These are phyloP conservation scores for Peromyscus nudipes DNA, from an alignment of 2,797 vertebrate genomes.

Conservation along the genomic window DNA sequence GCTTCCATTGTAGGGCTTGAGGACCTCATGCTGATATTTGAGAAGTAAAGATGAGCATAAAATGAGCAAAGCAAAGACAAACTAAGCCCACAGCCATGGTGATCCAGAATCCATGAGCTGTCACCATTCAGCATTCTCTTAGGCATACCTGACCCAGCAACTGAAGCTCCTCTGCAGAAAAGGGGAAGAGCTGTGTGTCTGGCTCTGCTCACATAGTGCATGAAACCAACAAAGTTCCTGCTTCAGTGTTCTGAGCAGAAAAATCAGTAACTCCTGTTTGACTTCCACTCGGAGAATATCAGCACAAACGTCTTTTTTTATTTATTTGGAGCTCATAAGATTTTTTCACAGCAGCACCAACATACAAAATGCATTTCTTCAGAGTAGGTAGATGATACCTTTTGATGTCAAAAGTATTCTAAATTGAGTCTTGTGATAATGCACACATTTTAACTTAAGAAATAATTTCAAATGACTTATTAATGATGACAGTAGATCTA, in stretches of 20 bases:
- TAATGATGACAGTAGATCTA: not conserved
- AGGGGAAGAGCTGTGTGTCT: not conserved
- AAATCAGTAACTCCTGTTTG: not conserved
- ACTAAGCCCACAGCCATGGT: not conserved
- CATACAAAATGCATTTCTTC: not conserved
- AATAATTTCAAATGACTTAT: not conserved
- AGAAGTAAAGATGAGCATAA: not conserved
- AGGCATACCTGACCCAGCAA: not conserved
- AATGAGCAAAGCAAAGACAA: not conserved
- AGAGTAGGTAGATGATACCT: not conserved
- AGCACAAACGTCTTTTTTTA: not conserved
- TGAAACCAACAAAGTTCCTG: not conserved
- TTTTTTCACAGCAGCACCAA: not conserved
- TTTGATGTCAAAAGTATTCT: not conserved
- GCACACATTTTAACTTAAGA: slow-evolving; percentile 24
- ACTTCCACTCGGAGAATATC: not conserved
- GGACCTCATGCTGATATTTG: not conserved
- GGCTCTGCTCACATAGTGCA: fast-evolving
- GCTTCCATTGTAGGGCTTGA: not conserved
- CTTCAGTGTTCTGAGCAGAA: not conserved
- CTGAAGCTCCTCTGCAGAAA: not conserved
- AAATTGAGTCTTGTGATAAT: not conserved
- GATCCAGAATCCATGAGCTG: not conserved
- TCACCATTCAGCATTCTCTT: fast-evolving
- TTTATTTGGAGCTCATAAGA: not conserved